Percentiles rank a stretch among this genome's conserved stretches.
These are phyloP conservation scores for Gallinago jamesoni DNA, from an alignment of 2,113 vertebrate genomes.

Conservation along the genomic window DNA sequence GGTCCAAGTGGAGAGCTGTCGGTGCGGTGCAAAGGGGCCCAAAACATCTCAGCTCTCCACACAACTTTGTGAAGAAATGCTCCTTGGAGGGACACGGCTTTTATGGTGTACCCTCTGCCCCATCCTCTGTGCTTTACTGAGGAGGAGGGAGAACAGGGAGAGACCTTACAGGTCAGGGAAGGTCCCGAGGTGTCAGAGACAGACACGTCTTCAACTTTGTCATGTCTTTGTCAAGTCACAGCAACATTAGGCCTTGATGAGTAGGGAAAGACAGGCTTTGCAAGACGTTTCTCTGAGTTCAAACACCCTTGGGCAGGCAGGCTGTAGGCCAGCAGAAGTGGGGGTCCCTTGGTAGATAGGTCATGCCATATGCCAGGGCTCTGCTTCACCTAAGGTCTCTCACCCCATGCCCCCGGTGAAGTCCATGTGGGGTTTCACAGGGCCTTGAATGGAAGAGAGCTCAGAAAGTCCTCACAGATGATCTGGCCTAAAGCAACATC, in stretches of 20 bases:
- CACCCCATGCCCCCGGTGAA: fast-evolving
- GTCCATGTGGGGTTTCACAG: not conserved
- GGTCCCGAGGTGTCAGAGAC: not conserved
- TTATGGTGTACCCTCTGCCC: not conserved
- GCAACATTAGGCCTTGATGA: not conserved
- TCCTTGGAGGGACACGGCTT: not conserved
- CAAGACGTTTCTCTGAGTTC: not conserved
- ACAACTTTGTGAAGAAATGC: not conserved
- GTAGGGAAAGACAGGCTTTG: not conserved
- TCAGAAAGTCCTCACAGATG: not conserved
- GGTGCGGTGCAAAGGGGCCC: not conserved
- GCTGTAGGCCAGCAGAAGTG: not conserved
- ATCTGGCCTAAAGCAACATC: not conserved
- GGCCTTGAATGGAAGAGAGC: not conserved
- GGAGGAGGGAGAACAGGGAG: not conserved
- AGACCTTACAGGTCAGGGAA: not conserved
- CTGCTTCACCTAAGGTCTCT: not conserved
- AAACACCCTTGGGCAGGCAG: not conserved
- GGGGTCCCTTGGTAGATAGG: fast-evolving
- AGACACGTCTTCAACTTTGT: not conserved
- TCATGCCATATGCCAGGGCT: not conserved
- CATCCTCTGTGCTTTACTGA: not conserved
- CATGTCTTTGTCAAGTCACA: not conserved
- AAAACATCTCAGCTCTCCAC: not conserved
- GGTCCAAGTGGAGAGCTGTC: not conserved